Percentiles rank a stretch among this genome's conserved stretches.
Conservation (phyloP, 1,140 invertebrate species). For the Lepidurus packardi region DNA sequence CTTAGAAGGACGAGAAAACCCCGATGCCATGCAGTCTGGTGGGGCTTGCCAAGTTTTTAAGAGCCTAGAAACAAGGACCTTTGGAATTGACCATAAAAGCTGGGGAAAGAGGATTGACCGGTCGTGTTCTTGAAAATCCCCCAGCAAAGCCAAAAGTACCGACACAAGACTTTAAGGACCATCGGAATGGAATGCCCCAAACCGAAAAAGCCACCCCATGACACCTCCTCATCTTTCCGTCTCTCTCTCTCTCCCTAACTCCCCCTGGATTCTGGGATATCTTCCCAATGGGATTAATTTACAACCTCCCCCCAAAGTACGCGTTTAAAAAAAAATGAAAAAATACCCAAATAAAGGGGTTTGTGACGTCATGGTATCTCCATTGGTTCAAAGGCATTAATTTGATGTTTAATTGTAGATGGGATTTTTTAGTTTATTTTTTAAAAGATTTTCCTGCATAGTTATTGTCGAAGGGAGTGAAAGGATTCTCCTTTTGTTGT, state of each 20-base stretch:
- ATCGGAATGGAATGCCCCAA: neutral
- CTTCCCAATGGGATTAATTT: neutral
- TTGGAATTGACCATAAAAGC: slow-evolving; percentile 16
- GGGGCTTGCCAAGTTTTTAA: neutral
- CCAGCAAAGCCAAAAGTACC: slow-evolving; percentile 16
- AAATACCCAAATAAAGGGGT: neutral
- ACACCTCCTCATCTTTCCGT: neutral
- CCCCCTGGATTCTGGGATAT: neutral
- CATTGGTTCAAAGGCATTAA: neutral
- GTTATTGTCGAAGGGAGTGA: neutral
- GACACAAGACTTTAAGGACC: neutral
- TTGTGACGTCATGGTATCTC: neutral
- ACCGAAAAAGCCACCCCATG: neutral
- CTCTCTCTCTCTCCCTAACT: neutral
- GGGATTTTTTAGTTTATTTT: neutral
- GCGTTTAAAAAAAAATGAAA: neutral
- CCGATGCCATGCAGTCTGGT: slow-evolving; percentile 11
- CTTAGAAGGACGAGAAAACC: neutral
- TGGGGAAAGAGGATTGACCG: neutral
- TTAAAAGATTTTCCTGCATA: neutral
- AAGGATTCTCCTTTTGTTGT: neutral
- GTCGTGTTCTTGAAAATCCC: slow-evolving; percentile 12
- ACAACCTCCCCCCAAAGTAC: neutral
- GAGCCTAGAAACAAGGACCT: neutral
- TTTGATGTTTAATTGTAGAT: slow-evolving; percentile 10